Base-by-base conservation (phyloP, 2,888 invertebrate genomes). In the Physocephala rufipes region DNA sequence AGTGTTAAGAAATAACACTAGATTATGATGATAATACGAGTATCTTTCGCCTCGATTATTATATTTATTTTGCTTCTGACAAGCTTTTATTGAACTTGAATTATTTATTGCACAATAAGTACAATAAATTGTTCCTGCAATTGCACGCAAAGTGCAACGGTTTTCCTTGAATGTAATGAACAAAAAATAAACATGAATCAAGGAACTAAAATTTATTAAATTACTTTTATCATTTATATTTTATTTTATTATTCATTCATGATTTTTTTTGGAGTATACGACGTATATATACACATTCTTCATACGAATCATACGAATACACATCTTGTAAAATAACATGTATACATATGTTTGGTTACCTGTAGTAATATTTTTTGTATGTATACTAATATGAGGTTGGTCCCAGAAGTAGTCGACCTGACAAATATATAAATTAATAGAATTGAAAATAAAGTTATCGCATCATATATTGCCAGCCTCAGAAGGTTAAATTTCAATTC, bases 81-180 rank as follows among this genome's bases (percentile, higher is more conserved):
- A 47, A 63, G 21, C 30, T 28, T 24, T 21, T 24, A 63, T 63
- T 63, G 63, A 63, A 63, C 63, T 63, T 63, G 63, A 21, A 63
- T 26, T 15, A 63, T 63, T 63, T 19, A 45, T 45, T 19, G 26
- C 4, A 24, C 47, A 47, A 62, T 59, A 21, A 16, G 19, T 7
- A 55, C 55, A 26, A 12, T 28, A 58, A 36, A 58, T 13, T 58
- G 58, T 16, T 28, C 58, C 58, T 58, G 28, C 58, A 28, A 24
- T n/a, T 12, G 26, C 16, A 58, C 15, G 28, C 28, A 28, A 28
- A 58, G 58, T 58, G 58, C 58, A 58, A 26, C 24, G 58, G 58
- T 58, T 24, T 28, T 13, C 53, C 19, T 24, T 53, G 12, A 58
- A 58, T 58, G 24, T 12, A 53, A 58, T 5, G n/a, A n/a, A n/a